phyloP scores from a whole-genome alignment of 2,113 vertebrate species.

The Brienomyrus brachyistius region DNA sequence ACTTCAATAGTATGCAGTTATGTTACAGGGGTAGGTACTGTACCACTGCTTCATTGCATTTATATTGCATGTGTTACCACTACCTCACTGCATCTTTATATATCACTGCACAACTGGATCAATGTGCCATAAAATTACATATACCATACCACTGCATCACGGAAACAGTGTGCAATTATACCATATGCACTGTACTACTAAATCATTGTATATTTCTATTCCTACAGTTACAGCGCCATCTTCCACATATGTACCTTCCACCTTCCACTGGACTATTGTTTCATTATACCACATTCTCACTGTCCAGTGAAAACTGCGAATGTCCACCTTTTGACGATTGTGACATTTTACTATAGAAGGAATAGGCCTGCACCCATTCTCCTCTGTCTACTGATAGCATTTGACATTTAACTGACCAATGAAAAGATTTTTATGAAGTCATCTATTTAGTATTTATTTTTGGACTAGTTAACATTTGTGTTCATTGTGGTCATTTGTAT shows the following conservation, averaged over 20 bases:
- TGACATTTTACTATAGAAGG: neutral
- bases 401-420: neutral
- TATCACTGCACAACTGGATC: neutral
- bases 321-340: neutral
- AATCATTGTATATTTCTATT: neutral
- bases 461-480: neutral
- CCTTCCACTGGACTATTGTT: neutral
- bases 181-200: neutral
- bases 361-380: neutral
- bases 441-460: neutral
- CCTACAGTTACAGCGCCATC: neutral
- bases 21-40: neutral
- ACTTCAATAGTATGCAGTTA: neutral
- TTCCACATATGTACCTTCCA: too few species aligned
- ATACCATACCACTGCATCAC: neutral
- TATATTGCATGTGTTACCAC: neutral
- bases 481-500: neutral
- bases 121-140: neutral
- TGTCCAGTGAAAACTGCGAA: neutral
- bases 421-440: neutral
- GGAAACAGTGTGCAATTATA: neutral
- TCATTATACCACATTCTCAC: neutral
- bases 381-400: too few species aligned
- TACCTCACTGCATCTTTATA: neutral
- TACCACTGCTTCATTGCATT: neutral